Evolutionary conservation across 2,888 invertebrate genomes (phyloP).

Genomic region (Bombylius major): DNA sequence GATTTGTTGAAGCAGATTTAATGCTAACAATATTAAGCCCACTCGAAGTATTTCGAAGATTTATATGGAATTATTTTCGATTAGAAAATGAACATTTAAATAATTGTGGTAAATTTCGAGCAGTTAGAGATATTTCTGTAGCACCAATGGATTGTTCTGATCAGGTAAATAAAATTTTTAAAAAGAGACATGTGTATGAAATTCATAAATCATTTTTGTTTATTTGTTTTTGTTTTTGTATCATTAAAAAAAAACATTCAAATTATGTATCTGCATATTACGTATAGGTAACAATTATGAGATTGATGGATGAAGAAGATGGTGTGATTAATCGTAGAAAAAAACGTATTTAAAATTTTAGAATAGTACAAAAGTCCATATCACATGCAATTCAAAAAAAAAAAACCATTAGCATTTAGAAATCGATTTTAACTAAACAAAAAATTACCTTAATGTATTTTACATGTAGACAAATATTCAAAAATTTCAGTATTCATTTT

Average conservation of each 20-base stretch:
- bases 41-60: constrained; percentile 57
- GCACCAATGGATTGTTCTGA: constrained; percentile 65
- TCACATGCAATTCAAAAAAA: too few species aligned
- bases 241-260: neutral
- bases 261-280: neutral
- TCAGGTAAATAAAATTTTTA: constrained; percentile 36
- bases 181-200: too few species aligned
- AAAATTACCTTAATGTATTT: too few species aligned
- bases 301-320: constrained; percentile 37
- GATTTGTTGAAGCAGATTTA: constrained; percentile 49
- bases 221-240: neutral
- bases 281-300: constrained; percentile 38
- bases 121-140: constrained; percentile 73
- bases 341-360: constrained; percentile 5
- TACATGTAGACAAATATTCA: too few species aligned
- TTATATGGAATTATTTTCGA: constrained; percentile 84
- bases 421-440: too few species aligned
- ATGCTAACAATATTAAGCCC: constrained; percentile 53
- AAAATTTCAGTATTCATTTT: too few species aligned
- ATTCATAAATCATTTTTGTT: too few species aligned
- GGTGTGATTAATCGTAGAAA: constrained; percentile 32
- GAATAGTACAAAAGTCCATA: too few species aligned
- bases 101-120: constrained; percentile 80
- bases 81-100: constrained; percentile 82
- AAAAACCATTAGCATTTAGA: too few species aligned